Conservation (phyloP, 2,888 invertebrate genomes). For the Cotesia congregata region DNA sequence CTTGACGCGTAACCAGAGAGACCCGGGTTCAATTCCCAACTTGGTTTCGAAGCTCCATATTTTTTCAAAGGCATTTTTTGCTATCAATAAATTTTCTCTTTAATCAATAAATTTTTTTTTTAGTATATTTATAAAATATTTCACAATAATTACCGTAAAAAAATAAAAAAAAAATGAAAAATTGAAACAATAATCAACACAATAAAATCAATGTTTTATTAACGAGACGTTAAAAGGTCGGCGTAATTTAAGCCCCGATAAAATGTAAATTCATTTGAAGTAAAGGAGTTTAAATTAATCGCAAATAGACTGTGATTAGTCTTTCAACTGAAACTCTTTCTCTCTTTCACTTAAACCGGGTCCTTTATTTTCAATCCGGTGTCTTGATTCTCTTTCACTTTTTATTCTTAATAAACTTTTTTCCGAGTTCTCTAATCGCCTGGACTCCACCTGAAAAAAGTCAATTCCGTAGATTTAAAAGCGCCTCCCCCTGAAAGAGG, state of each 20-base stretch:
- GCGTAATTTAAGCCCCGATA: conserved; percentile 32
- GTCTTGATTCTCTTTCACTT: not conserved
- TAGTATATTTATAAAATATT: no score
- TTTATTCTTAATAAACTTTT: not conserved
- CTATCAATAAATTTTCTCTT: no score
- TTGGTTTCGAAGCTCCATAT: no score
- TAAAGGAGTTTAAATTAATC: conserved; percentile 39
- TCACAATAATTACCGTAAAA: not conserved
- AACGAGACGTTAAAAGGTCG: conserved; percentile 6
- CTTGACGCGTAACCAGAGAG: no score
- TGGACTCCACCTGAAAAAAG: conserved; percentile 20
- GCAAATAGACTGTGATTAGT: conserved; percentile 42
- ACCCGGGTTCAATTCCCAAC: no score
- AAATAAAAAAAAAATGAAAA: conserved; percentile 3
- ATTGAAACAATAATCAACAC: not conserved
- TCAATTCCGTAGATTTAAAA: conserved; percentile 40
- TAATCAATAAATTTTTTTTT: no score
- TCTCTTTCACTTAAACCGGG: conserved; percentile 11
- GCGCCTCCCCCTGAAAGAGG: not conserved
- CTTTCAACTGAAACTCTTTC: conserved; percentile 24
- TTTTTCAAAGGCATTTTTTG: no score
- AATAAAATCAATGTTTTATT: conserved; percentile 22
- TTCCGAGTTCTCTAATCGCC: conserved; percentile 29
- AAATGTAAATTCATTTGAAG: conserved; percentile 32
- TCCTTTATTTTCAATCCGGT: conserved; percentile 8